Evolutionary conservation across 2,888 invertebrate species (phyloP).

Genomic region (Xiphydria camelus): DNA sequence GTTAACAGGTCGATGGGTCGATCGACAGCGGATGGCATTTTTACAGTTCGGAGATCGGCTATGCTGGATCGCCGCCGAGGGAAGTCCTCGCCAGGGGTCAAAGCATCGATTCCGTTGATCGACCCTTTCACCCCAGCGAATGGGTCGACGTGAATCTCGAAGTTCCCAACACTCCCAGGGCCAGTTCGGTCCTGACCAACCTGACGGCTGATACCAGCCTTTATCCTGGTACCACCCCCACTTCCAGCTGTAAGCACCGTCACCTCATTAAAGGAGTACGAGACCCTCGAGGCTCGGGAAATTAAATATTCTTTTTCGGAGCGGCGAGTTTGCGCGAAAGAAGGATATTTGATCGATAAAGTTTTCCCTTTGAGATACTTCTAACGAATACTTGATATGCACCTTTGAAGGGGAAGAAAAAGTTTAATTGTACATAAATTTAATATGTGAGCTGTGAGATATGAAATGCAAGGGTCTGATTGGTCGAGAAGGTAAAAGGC

Average conservation of each 20-base stretch:
- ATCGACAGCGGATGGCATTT: too few species aligned
- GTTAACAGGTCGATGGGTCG: too few species aligned
- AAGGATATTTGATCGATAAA: too few species aligned
- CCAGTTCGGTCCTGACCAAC: constrained; percentile 41
- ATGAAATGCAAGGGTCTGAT: background rate
- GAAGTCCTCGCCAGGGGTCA: constrained; percentile 45
- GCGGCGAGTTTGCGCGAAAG: too few species aligned
- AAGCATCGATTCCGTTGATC: constrained; percentile 55
- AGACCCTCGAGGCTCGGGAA: too few species aligned
- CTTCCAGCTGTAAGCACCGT: constrained; percentile 35
- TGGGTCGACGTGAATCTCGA: constrained; percentile 63
- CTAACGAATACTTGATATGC: too few species aligned
- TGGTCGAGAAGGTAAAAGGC: too few species aligned
- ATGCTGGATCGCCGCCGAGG: constrained; percentile 52
- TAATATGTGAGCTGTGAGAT: background rate
- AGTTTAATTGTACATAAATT: too few species aligned
- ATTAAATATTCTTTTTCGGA: too few species aligned
- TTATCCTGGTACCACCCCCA: constrained; percentile 32
- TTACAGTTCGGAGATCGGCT: constrained; percentile 52
- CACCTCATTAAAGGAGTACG: background rate
- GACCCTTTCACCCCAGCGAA: constrained; percentile 59
- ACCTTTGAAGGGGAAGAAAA: too few species aligned
- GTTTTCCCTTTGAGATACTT: too few species aligned
- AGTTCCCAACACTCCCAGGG: constrained; percentile 57
- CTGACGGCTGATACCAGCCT: constrained; percentile 37